Evolutionary conservation across 2,888 invertebrate species (phyloP).

Genomic region (Lasioglossum calceatum): DNA sequence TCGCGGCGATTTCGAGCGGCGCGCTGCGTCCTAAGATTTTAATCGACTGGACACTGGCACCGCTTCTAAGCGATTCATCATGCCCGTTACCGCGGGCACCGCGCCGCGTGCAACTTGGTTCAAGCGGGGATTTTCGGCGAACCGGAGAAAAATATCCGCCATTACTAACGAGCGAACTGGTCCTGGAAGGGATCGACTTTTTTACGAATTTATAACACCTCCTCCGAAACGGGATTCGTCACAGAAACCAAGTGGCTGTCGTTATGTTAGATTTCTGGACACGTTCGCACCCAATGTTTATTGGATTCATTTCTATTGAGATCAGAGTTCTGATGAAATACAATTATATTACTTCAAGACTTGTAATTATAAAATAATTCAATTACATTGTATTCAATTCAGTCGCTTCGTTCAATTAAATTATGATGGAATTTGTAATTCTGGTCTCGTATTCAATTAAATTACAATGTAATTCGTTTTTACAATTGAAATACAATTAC

Average conservation of each 20-base stretch:
- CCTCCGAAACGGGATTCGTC: not conserved
- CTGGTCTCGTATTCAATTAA: too few species aligned
- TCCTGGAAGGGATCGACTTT: not conserved
- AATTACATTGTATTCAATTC: too few species aligned
- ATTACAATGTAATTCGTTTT: too few species aligned
- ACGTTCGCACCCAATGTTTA: too few species aligned
- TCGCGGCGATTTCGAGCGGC: slow-evolving; percentile 51
- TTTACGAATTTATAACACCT: not conserved
- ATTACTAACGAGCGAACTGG: not conserved
- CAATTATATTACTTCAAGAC: too few species aligned
- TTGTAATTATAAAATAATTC: too few species aligned
- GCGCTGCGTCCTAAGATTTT: slow-evolving; percentile 51
- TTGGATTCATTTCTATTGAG: too few species aligned
- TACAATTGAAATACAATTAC: too few species aligned
- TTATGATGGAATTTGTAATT: too few species aligned
- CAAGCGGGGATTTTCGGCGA: not conserved
- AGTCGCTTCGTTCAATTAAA: too few species aligned
- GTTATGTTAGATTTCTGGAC: not conserved
- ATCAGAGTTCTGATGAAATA: too few species aligned
- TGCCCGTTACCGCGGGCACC: slow-evolving; percentile 31
- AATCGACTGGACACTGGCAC: slow-evolving; percentile 57
- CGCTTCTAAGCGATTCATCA: slow-evolving; percentile 47
- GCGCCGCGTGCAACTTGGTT: slow-evolving; percentile 14
- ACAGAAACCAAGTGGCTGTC: not conserved
- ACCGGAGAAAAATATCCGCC: not conserved